Evolutionary conservation across 2,113 vertebrate species (phyloP).

Genomic region (Todiramphus saurophagus): DNA sequence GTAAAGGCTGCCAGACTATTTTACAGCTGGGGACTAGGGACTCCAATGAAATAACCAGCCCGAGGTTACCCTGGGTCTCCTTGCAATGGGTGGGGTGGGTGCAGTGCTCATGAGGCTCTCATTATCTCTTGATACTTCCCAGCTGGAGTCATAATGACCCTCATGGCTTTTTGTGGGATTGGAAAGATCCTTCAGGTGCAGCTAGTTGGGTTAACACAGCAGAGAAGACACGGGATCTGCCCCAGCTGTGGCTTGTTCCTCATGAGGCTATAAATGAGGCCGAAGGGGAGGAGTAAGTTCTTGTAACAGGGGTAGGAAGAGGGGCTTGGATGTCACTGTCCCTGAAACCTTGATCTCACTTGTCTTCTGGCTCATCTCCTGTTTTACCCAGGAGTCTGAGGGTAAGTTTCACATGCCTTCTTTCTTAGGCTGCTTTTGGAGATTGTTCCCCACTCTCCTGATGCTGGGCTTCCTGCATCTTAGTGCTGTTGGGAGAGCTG

Average conservation of each 20-base stretch:
- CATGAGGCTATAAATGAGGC: not conserved
- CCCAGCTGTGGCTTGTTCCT: not conserved
- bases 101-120: not conserved
- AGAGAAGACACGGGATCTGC: not conserved
- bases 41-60: not conserved
- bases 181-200: not conserved
- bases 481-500: not conserved
- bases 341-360: fast-evolving
- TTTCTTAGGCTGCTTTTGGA: not conserved
- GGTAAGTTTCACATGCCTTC: not conserved
- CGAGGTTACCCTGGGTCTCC: too few relatives aligned
- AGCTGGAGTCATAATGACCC: not conserved
- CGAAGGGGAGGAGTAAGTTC: fast-evolving
- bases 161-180: not conserved
- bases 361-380: fast-evolving
- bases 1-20: not conserved
- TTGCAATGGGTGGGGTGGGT: fast-evolving
- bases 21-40: not conserved
- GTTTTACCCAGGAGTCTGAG: fast-evolving
- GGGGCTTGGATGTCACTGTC: fast-evolving
- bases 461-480: fast-evolving
- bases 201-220: not conserved
- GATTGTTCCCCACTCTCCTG: fast-evolving
- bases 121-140: not conserved
- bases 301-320: fast-evolving